Conservation (phyloP, 2,113 vertebrate species). For the Orcinus orca region DNA sequence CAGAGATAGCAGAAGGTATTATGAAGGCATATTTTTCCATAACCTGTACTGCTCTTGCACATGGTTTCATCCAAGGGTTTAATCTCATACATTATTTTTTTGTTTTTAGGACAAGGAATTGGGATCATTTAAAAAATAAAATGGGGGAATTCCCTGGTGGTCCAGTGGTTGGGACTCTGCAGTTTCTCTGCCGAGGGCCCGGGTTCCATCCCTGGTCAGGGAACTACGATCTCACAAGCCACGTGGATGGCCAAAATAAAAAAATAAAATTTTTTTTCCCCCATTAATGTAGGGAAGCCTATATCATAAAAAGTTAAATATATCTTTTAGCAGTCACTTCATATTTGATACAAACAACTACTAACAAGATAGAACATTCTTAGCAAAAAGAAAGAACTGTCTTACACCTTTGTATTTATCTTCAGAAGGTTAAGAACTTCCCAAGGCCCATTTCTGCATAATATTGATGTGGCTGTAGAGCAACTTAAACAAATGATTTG, state of each 20-base stretch:
- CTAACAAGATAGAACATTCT: slow-evolving; percentile 69
- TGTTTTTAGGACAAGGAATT: slow-evolving; percentile 64
- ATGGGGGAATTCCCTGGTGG: neutral
- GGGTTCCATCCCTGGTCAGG: neutral
- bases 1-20: slow-evolving; percentile 76
- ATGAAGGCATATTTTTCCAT: slow-evolving; percentile 70
- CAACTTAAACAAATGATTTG: slow-evolving; percentile 70
- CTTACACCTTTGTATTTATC: slow-evolving; percentile 75
- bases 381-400: slow-evolving; percentile 73
- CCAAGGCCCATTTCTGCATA: slow-evolving; percentile 72
- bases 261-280: slow-evolving; percentile 17
- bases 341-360: slow-evolving; percentile 64
- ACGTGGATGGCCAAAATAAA: neutral
- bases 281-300: slow-evolving; percentile 64
- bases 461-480: slow-evolving; percentile 64
- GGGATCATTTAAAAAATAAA: slow-evolving; percentile 32
- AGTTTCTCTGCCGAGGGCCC: neutral
- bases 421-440: slow-evolving; percentile 81
- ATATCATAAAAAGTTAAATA: slow-evolving; percentile 57
- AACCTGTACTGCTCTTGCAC: slow-evolving; percentile 53
- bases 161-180: neutral
- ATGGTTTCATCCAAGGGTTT: slow-evolving; percentile 66
- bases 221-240: neutral
- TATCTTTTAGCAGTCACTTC: slow-evolving; percentile 69
- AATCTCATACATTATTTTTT: slow-evolving; percentile 65